Evolutionary conservation across 1,140 invertebrate species (phyloP).

Genomic region (Varroa destructor): DNA sequence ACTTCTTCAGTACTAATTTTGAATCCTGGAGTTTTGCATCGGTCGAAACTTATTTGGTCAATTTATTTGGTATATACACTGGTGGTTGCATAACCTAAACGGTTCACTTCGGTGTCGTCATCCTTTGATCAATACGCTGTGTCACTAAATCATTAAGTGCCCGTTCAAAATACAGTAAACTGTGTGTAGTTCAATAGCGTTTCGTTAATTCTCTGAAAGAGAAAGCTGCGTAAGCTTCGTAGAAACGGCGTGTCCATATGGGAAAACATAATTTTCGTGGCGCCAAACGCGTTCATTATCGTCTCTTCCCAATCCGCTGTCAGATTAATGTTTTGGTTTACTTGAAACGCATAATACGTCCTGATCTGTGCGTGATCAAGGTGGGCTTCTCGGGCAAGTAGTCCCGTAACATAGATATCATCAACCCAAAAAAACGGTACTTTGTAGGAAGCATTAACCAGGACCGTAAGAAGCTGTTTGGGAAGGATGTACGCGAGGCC

Average conservation of each 20-base stretch:
- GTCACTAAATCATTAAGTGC: background rate
- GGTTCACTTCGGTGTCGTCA: too few relatives aligned
- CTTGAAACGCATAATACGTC: background rate
- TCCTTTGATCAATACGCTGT: too few relatives aligned
- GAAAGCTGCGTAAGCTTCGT: background rate
- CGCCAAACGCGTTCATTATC: background rate
- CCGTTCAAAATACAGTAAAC: background rate
- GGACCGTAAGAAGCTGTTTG: constrained; percentile 35
- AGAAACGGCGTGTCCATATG: constrained; percentile 7
- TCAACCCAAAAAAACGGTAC: constrained; percentile 42
- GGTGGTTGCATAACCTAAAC: too few relatives aligned
- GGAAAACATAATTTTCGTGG: constrained; percentile 4
- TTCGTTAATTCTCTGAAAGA: constrained; percentile 3
- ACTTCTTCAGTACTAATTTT: too few relatives aligned
- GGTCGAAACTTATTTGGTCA: too few relatives aligned
- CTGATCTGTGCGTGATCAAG: constrained; percentile 16
- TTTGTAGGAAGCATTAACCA: constrained; percentile 37
- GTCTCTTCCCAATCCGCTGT: background rate
- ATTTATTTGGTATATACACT: too few relatives aligned
- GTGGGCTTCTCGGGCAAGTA: constrained; percentile 35
- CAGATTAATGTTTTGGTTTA: background rate
- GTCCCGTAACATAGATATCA: constrained; percentile 42
- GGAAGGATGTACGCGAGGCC: constrained; percentile 40
- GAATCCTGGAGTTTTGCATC: too few relatives aligned
- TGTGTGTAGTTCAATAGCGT: background rate